Base-by-base conservation (phyloP, 2,888 invertebrate species). In the Odontomyia ornata region DNA sequence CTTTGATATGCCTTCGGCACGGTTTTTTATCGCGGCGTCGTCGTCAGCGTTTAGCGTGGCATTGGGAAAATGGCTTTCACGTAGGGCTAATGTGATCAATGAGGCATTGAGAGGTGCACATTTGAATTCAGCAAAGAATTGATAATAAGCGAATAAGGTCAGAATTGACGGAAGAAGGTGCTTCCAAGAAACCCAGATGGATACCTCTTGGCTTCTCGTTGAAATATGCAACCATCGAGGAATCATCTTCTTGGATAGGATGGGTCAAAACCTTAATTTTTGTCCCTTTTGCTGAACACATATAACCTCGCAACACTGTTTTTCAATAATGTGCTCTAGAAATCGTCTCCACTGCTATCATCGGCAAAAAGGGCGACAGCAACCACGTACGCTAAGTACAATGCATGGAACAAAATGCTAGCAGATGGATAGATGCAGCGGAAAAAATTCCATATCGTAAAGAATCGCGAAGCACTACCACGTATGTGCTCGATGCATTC, bases 51-150 rank as follows among this genome's bases (percentile, higher is more conserved):
- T 46, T 64, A 30, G 47, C 62, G 47, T 47, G 72, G 46, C 73
- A 71, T 73, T 65, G 47, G 77, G 72, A 72, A 77, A 77, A 77
- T 73, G 75, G 75, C 56, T 75, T 75, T 75, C 75, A 75, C 75
- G 77, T 77, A 30, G 56, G 47, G 65, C 56, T 72, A 75, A 77
- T 77, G 75, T 57, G 75, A 67, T 56, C 75, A 47, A 27, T 46
- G 30, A n/a, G 9, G 25, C 28, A 65, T 36, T 30, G 18, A 9
- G n/a, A 30, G 65, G 28, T 52, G 13, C 36, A 36, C 3, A 36
- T 5, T 3, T 36, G 9, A 3, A 36, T 36, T 9, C 36, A 36
- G 36, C 9, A 36, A 36, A 9, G 9, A 36, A 5, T 36, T 36
- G n/a, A n/a, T n/a, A n/a, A n/a, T n/a, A n/a, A n/a, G n/a, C n/a